Conservation (phyloP, 2,113 vertebrate genomes). For the Thamnophis sirtalis region DNA sequence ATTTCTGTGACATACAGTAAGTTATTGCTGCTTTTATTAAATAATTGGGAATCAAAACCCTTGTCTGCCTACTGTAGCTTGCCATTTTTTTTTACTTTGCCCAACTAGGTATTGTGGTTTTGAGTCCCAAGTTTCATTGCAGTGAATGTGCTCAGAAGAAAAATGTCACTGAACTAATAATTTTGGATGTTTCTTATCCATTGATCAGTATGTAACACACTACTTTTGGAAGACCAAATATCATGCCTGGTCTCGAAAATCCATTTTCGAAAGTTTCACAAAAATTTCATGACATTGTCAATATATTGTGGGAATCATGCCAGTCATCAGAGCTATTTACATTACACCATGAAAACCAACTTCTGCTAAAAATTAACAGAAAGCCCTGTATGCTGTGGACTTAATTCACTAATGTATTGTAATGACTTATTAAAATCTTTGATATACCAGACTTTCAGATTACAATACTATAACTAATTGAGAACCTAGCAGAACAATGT, state of each 20-base stretch:
- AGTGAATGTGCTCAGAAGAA: neutral
- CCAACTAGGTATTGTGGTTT: neutral
- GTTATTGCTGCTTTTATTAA: neutral
- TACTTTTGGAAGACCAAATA: neutral
- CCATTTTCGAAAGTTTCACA: neutral
- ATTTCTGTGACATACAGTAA: neutral
- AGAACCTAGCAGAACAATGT: neutral
- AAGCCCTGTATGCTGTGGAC: neutral
- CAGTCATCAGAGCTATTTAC: neutral
- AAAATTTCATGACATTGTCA: neutral
- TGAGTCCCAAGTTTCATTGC: neutral
- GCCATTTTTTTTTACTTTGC: neutral
- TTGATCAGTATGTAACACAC: neutral
- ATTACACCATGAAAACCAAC: neutral
- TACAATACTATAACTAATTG: neutral
- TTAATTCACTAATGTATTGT: neutral
- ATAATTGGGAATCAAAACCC: neutral
- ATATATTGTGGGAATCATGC: neutral
- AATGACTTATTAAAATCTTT: neutral
- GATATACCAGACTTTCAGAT: neutral
- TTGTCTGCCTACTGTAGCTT: neutral
- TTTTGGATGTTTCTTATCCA: neutral
- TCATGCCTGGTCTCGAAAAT: neutral
- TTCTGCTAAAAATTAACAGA: neutral
- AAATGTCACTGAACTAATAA: neutral